phyloP scores from a whole-genome alignment of 2,113 vertebrate species.

The Epinephelus moara region DNA sequence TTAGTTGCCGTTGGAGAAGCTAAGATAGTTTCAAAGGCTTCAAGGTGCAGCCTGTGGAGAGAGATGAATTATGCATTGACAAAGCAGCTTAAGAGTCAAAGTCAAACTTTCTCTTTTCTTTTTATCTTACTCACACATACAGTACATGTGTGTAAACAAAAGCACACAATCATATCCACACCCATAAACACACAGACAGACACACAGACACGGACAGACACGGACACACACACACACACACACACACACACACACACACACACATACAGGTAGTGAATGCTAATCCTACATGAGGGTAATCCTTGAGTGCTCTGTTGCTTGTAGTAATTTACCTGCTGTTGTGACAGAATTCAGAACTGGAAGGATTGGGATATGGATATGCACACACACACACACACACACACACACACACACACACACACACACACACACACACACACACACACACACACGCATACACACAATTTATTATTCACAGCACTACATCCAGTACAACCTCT shows the following conservation, averaged over 20 bases:
- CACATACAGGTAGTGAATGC: conserved; percentile 53
- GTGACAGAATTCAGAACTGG: conserved; percentile 62
- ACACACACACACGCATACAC: too few relatives aligned
- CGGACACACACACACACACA: not conserved
- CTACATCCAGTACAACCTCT: not conserved
- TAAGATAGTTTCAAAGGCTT: conserved; percentile 62
- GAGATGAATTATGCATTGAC: conserved; percentile 71
- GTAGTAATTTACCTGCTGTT: conserved; percentile 75
- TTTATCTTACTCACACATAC: conserved; percentile 66
- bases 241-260: conserved; percentile 32
- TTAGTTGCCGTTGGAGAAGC: conserved; percentile 49
- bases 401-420: conserved; percentile 4
- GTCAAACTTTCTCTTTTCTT: conserved; percentile 67
- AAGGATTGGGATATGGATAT: conserved; percentile 52
- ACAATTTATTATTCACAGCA: conserved; percentile 17
- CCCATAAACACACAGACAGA: not conserved
- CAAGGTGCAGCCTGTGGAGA: conserved; percentile 48
- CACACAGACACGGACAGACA: not conserved
- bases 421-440: not conserved
- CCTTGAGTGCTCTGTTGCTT: conserved; percentile 77
- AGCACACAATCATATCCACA: conserved; percentile 43
- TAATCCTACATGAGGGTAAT: conserved; percentile 80
- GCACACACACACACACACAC: not conserved
- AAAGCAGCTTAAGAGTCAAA: conserved; percentile 72
- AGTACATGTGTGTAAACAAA: conserved; percentile 66